phyloP scores from a whole-genome alignment of 1,140 invertebrate genomes.

The Agrilus planipennis region DNA sequence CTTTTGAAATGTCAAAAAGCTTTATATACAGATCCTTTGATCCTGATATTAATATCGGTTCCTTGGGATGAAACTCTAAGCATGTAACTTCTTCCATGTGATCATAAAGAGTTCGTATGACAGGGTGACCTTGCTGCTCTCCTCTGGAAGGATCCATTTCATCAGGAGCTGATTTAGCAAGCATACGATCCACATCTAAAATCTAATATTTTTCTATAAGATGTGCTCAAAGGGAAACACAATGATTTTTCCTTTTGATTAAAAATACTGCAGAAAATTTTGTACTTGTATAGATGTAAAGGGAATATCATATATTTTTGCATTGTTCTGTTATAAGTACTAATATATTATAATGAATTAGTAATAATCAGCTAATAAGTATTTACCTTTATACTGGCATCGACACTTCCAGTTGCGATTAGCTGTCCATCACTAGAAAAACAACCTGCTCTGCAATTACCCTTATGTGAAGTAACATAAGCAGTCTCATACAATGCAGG shows the following conservation, averaged over 20 bases:
- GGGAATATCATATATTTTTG: neutral
- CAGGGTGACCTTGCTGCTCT: slow-evolving; percentile 88
- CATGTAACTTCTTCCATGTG: slow-evolving; percentile 96
- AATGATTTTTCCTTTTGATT: neutral
- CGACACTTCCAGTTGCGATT: slow-evolving; percentile 95
- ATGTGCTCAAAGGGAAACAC: neutral
- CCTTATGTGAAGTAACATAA: slow-evolving; percentile 98
- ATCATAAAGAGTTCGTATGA: slow-evolving; percentile 97
- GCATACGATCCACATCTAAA: slow-evolving; percentile 93
- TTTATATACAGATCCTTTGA: slow-evolving; percentile 90
- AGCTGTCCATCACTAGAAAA: slow-evolving; percentile 91
- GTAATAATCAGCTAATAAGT: neutral
- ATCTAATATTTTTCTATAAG: slow-evolving; percentile 44
- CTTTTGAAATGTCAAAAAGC: slow-evolving; percentile 96
- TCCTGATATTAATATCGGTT: slow-evolving; percentile 87
- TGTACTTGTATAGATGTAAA: neutral
- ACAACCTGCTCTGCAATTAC: slow-evolving; percentile 84
- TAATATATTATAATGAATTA: neutral
- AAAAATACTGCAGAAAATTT: neutral
- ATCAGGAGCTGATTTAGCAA: slow-evolving; percentile 85
- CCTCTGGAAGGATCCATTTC: slow-evolving; percentile 60
- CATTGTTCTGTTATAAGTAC: neutral
- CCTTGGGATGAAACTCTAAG: slow-evolving; percentile 91
- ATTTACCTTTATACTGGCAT: slow-evolving; percentile 91
- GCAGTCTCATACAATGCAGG: slow-evolving; percentile 95